phyloP scores from a whole-genome alignment of 2,113 vertebrate species.

The Periophthalmus modestus region DNA sequence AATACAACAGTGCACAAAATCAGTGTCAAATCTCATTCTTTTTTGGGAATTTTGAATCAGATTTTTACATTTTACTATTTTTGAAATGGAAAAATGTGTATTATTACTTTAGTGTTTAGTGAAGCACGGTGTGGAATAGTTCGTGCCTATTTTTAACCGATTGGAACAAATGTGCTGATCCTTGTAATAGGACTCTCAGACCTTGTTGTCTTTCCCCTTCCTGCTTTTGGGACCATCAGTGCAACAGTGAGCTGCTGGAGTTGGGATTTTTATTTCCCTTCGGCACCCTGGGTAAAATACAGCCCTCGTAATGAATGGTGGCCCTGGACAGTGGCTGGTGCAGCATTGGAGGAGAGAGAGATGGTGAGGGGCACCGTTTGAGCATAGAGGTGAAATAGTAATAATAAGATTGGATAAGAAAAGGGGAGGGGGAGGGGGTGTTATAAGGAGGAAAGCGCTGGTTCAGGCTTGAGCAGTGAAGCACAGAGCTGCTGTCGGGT shows the following conservation, averaged over 20 bases:
- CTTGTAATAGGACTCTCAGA: background rate
- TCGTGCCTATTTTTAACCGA: background rate
- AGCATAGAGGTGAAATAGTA: slow-evolving; percentile 65
- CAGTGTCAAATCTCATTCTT: background rate
- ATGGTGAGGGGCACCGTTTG: slow-evolving; percentile 31
- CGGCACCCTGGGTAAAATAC: slow-evolving; percentile 31
- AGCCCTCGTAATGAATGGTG: slow-evolving; percentile 46
- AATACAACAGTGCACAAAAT: background rate
- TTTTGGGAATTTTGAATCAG: no score
- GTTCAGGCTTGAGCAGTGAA: slow-evolving; percentile 73
- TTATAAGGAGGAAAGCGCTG: slow-evolving; percentile 58
- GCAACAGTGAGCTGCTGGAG: slow-evolving; percentile 4
- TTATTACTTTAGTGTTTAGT: no score
- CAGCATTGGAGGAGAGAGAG: slow-evolving; percentile 31
- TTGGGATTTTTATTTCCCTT: slow-evolving; percentile 30
- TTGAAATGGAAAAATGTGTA: no score
- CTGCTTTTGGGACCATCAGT: background rate
- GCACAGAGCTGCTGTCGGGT: slow-evolving; percentile 50
- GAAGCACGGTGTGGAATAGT: background rate
- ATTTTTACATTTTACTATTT: no score
- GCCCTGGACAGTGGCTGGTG: slow-evolving; percentile 33
- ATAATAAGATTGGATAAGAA: slow-evolving; percentile 71
- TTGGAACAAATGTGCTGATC: background rate
- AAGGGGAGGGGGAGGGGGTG: slow-evolving; percentile 56
- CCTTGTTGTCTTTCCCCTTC: background rate